Evolutionary conservation across 2,797 vertebrate species (phyloP).

Genomic region (Pogoniulus pusillus): DNA sequence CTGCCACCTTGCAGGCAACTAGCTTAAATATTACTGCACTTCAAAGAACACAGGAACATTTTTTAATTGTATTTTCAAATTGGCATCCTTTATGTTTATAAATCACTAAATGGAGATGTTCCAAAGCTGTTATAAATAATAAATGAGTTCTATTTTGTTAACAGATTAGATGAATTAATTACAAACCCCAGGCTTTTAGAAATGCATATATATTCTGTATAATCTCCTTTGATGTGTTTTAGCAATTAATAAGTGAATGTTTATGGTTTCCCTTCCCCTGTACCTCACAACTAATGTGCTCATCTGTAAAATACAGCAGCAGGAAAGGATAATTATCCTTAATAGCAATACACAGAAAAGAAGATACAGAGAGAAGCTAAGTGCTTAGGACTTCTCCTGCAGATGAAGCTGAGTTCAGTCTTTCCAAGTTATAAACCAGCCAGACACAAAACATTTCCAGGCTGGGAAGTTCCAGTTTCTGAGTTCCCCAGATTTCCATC

Average conservation of each 20-base stretch:
- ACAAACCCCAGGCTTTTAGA: not conserved
- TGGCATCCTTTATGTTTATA: not conserved
- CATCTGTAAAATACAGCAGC: not conserved
- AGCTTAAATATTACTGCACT: not conserved
- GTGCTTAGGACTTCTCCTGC: not conserved
- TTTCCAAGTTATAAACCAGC: not conserved
- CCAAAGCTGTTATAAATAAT: not conserved
- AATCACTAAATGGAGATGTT: not conserved
- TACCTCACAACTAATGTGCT: not conserved
- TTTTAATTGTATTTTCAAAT: not conserved
- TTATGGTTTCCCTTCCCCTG: not conserved
- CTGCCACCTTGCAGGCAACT: not conserved
- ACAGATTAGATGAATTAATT: not conserved
- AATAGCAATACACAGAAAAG: not conserved
- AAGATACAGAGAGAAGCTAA: not conserved
- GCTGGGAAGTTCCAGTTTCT: not conserved
- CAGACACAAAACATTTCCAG: not conserved
- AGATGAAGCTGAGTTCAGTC: not conserved
- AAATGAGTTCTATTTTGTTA: not conserved
- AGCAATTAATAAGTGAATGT: not conserved
- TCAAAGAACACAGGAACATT: not conserved
- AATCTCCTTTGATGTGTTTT: not conserved
- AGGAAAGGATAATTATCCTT: not conserved
- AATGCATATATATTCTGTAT: not conserved
- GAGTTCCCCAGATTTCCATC: too few relatives aligned